These are phyloP conservation scores for Monopterus albus DNA, from an alignment of 2,113 vertebrate genomes.

Conservation along the genomic window DNA sequence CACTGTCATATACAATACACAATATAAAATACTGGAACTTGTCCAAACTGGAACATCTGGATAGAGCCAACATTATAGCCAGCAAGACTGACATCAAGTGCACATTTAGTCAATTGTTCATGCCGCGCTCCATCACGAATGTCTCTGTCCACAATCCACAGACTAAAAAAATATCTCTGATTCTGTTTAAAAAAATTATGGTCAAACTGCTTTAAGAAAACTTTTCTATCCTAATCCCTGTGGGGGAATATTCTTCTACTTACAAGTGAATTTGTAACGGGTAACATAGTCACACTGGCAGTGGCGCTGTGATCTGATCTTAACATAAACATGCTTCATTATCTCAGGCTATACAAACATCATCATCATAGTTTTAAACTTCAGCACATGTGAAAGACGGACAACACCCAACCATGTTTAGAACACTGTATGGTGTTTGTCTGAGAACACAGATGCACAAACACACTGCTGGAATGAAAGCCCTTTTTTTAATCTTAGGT, in stretches of 20 bases:
- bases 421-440: constrained; percentile 30
- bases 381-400: constrained; percentile 56
- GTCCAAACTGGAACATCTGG: not conserved
- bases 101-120: not conserved
- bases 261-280: constrained; percentile 35
- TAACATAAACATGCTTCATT: constrained; percentile 46
- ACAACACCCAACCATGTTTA: constrained; percentile 51
- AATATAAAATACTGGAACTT: too few relatives aligned
- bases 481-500: constrained; percentile 36
- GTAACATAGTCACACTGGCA: constrained; percentile 41
- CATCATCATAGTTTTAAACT: constrained; percentile 53
- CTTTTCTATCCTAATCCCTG: constrained; percentile 10
- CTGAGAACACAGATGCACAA: constrained; percentile 52
- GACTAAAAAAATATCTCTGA: not conserved
- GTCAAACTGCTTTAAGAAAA: not conserved
- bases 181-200: not conserved
- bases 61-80: not conserved
- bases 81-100: not conserved
- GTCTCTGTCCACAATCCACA: not conserved
- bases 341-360: constrained; percentile 51
- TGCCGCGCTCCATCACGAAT: not conserved
- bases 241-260: constrained; percentile 39
- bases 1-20: too few relatives aligned
- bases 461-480: constrained; percentile 36
- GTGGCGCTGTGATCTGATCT: constrained; percentile 25